Evolutionary conservation across 2,113 vertebrate species (phyloP).

Genomic region (Gnathonemus longibarbis): DNA sequence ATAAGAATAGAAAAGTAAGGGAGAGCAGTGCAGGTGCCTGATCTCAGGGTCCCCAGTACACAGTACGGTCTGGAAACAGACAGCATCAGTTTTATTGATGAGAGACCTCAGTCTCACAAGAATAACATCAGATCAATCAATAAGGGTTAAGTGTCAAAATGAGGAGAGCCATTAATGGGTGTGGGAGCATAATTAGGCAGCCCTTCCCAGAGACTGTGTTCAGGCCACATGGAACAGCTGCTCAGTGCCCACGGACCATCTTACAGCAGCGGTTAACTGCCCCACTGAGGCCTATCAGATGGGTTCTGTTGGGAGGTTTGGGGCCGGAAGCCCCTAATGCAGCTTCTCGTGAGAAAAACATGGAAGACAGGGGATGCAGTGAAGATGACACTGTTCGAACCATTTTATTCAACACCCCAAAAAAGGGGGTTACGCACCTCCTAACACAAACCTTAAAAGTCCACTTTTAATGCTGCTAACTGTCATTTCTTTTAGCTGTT

Average conservation of each 20-base stretch:
- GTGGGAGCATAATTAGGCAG: slow-evolving; percentile 70
- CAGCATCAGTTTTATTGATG: slow-evolving; percentile 43
- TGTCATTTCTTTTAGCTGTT: not conserved
- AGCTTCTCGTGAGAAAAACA: slow-evolving; percentile 22
- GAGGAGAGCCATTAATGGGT: slow-evolving; percentile 64
- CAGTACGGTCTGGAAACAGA: not conserved
- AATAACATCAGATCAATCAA: slow-evolving; percentile 57
- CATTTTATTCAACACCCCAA: not conserved
- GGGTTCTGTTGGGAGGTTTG: slow-evolving; percentile 19
- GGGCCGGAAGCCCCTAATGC: slow-evolving; percentile 53
- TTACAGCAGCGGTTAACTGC: not conserved
- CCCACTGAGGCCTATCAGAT: slow-evolving; percentile 30
- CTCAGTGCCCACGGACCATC: slow-evolving; percentile 61
- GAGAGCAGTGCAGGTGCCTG: not conserved
- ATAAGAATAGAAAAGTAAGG: not conserved
- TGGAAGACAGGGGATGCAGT: not conserved
- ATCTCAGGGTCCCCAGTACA: not conserved
- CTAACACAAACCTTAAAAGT: not conserved
- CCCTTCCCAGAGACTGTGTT: slow-evolving; percentile 63
- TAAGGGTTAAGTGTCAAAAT: slow-evolving; percentile 53
- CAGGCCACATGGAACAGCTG: slow-evolving; percentile 59
- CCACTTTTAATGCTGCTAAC: not conserved
- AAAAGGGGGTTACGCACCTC: not conserved
- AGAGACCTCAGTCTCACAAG: slow-evolving; percentile 43
- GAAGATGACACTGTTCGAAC: not conserved